A percentile compares a stretch with the other conserved stretches of the same genome.
These are phyloP conservation scores for Phataginus tricuspis DNA, from an alignment of 2,797 vertebrate genomes.

Conservation along the genomic window DNA sequence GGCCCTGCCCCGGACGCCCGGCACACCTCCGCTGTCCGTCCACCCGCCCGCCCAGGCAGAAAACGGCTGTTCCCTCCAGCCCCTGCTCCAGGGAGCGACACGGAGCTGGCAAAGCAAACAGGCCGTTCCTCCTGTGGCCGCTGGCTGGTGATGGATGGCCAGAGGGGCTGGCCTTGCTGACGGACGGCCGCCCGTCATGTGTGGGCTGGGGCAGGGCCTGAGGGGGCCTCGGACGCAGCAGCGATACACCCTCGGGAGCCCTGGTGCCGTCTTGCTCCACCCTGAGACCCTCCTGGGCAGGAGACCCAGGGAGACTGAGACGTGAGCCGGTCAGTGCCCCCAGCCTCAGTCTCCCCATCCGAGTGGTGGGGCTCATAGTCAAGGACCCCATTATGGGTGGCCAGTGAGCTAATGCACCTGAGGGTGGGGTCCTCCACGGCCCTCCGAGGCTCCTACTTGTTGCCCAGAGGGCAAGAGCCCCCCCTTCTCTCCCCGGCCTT, in stretches of 20 bases:
- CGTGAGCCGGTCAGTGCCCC: too few relatives aligned
- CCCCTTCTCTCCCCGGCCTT: too few relatives aligned
- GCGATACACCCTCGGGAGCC: not conserved
- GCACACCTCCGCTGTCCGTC: not conserved
- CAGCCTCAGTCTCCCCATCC: not conserved
- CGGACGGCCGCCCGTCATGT: slow-evolving; percentile 73
- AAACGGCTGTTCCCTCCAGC: slow-evolving; percentile 71
- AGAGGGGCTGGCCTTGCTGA: slow-evolving; percentile 72
- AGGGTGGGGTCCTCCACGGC: not conserved
- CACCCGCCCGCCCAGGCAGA: slow-evolving; percentile 58
- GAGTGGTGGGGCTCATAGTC: not conserved
- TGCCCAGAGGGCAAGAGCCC: not conserved
- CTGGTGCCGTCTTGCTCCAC: not conserved
- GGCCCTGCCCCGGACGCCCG: not conserved
- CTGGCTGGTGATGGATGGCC: slow-evolving; percentile 75
- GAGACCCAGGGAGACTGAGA: not conserved
- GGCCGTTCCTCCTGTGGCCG: slow-evolving; percentile 63
- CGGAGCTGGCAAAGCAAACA: slow-evolving; percentile 80
- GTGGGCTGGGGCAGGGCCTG: slow-evolving; percentile 50
- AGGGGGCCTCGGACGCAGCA: not conserved
- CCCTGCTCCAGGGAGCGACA: slow-evolving; percentile 60
- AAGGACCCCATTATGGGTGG: not conserved
- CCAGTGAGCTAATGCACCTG: not conserved
- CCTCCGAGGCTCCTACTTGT: not conserved
- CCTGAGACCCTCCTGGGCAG: not conserved